Evolutionary conservation across 1,140 invertebrate genomes (phyloP), one percentile per base, ranked within the genome.

Genomic region (Pseudomyrmex dendroicus): DNA sequence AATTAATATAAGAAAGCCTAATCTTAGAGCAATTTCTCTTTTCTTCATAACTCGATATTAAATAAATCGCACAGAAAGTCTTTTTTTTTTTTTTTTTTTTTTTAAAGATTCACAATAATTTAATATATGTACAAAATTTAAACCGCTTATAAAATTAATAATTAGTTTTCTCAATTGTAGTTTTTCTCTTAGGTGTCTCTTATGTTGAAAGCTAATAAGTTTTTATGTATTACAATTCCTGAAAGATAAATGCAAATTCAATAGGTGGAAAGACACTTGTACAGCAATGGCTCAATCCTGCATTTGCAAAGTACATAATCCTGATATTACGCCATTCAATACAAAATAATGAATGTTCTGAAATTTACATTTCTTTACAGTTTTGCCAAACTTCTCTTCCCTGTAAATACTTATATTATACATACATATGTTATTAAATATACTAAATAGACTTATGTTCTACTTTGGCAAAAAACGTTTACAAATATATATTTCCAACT

Each of bases 341-440:
- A 89, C 85, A 84, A 84, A 84, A 88, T 80, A 82, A 84, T 52
- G 62, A 35, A 89, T 80, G 87, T 86, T 84, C 52, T 88, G 56
- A 84, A 89, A 92, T 92, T 86, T 92, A 92, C 90, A 92, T 91
- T 91, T 90, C 66, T 84, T 35, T 90, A 86, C 84, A 89, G 82
- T 84, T 86, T 89, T 72, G 85, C 67, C 83, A 82, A 84, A 89
- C 88, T 87, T 73, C 35, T 35, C 35, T 35, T 35, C 35, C 5
- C 35, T 35, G 35, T 35, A 80, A 89, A 89, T 62, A 84, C 86
- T 90, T 89, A 90, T 90, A 72, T 67, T 91, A 90, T 86, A 91
- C 82, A 86, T 84, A 90, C 82, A 86, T 84, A 90, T 74, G 87
- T 85, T 90, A 88, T 85, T 90, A 87, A 78, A 86, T 89, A 90